Evolutionary conservation across 2,888 invertebrate species (phyloP).

Genomic region (Neoitamus cyanurus): DNA sequence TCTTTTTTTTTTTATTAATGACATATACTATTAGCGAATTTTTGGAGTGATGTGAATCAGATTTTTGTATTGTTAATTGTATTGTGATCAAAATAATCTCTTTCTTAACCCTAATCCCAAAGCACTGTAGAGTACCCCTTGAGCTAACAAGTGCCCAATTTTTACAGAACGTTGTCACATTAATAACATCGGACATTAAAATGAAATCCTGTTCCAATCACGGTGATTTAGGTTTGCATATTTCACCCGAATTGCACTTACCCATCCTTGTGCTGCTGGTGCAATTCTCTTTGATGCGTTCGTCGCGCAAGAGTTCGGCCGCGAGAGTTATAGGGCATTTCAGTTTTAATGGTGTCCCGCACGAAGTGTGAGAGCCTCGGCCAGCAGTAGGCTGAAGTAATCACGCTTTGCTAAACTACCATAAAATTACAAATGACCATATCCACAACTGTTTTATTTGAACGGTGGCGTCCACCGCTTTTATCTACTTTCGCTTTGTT

Average conservation of each 20-base stretch:
- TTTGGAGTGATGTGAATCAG: too few relatives aligned
- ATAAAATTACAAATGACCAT: constrained; percentile 38
- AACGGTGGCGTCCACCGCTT: neutral
- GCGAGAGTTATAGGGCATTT: neutral
- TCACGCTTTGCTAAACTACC: constrained; percentile 38
- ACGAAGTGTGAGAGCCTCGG: neutral
- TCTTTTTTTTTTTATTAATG: too few relatives aligned
- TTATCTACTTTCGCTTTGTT: constrained; percentile 21
- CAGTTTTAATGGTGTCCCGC: neutral
- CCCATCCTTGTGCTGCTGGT: neutral
- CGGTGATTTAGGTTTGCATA: neutral
- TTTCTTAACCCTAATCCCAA: neutral
- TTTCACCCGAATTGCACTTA: neutral
- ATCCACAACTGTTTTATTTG: constrained; percentile 35
- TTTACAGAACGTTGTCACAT: neutral
- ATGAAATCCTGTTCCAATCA: neutral
- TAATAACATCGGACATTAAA: neutral
- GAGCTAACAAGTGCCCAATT: neutral
- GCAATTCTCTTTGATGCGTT: neutral
- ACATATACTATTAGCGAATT: too few relatives aligned
- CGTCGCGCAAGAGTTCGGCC: neutral
- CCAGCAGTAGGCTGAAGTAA: neutral
- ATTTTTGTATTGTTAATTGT: too few relatives aligned
- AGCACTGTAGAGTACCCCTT: neutral
- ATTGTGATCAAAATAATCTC: neutral